Evolutionary conservation across 2,113 vertebrate species (phyloP), one percentile per base, ranked within the genome.

Genomic region (Etheostoma cragini): DNA sequence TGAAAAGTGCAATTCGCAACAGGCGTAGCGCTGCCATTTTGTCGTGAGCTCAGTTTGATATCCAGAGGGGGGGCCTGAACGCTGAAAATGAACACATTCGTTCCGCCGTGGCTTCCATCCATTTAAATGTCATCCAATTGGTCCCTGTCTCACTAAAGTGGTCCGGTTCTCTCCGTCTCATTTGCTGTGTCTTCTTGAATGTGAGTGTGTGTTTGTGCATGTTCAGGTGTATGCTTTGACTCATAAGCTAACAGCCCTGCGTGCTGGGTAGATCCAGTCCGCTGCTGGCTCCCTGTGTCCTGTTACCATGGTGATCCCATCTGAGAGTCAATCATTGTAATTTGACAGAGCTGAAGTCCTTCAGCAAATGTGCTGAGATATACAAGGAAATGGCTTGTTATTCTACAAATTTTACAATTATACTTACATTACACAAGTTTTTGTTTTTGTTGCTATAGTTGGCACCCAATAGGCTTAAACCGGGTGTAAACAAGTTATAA

Each of bases 271-370:
- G 70, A 84, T 80, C 73, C 4, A 21, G 65, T 76, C 63, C 8
- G 7, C 47, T 77, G 75, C 80, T 58, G 75, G 77, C 78, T 88
- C 70, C 66, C 63, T 83, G 69, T n/a, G 71, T 78, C 78, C 84
- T 84, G 90, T 92, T 91, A 76, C 92, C 90, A 91, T 92, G 87
- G 87, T 73, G 82, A 93, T 89, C 80, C 45, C 53, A 77, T 88
- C 85, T 67, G 72, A 80, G 75, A 88, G 38, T 88, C 86, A 74
- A 81, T 85, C 83, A 88, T 76, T 80, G 76, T 76, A 65, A 80
- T 56, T 75, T 88, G 75, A 85, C 76, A 15, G 73, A 8, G 79
- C 79, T 78, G 72, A 81, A 85, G 75, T 78, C 24, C 56, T 82
- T 19, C 61, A 83, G 76, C 54, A 60, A 72, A 45, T 72, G 56